phyloP scores from a whole-genome alignment of 2,797 vertebrate genomes.

The Emydoidea blandingii region DNA sequence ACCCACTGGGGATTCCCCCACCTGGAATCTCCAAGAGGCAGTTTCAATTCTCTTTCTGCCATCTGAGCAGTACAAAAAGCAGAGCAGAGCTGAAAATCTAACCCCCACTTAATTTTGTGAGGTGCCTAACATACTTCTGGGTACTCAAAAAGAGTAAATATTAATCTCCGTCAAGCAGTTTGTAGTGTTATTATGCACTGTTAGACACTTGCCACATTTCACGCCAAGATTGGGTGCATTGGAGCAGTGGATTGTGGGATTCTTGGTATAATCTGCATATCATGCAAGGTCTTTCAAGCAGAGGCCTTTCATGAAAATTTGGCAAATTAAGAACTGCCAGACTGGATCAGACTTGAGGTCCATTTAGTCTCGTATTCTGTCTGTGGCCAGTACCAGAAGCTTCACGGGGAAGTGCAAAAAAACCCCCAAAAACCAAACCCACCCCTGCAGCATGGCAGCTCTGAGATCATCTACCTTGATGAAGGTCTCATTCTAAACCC shows the following conservation, averaged over 20 bases:
- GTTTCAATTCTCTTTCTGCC: not conserved
- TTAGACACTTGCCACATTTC: rapidly evolving
- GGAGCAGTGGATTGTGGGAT: not conserved
- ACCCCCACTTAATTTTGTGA: rapidly evolving
- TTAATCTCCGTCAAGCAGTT: not conserved
- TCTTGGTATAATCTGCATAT: not conserved
- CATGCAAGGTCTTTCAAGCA: not conserved
- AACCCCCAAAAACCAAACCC: no score
- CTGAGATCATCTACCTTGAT: not conserved
- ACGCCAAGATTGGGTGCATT: rapidly evolving
- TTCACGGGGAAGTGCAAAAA: not conserved
- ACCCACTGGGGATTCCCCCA: not conserved
- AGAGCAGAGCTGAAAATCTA: not conserved
- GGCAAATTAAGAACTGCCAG: not conserved
- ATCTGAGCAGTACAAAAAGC: rapidly evolving
- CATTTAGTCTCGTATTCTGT: rapidly evolving
- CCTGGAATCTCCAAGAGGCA: not conserved
- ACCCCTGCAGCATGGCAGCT: not conserved
- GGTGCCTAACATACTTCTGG: rapidly evolving
- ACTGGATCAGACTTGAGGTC: not conserved
- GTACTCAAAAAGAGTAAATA: not conserved
- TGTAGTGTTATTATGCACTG: not conserved
- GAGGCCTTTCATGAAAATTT: not conserved
- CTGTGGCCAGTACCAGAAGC: not conserved
- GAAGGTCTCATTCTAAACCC: rapidly evolving